A percentile compares a stretch with the other conserved stretches of the same genome.
These are phyloP conservation scores for Echinometra lucunter DNA, from an alignment of 53 echinoderm and acorn worm species.

Conservation along the genomic window DNA sequence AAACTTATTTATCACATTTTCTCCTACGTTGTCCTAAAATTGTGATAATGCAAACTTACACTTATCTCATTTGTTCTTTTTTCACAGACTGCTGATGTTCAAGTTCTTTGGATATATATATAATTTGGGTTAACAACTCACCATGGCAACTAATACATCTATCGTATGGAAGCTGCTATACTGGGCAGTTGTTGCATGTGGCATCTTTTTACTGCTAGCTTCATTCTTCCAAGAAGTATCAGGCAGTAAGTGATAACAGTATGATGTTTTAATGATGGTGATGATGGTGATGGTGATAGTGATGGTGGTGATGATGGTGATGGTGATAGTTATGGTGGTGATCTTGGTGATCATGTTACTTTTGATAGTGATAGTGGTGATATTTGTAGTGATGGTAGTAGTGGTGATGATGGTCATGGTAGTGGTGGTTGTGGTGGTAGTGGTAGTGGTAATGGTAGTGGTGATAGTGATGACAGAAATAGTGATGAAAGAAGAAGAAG, in stretches of 20 bases:
- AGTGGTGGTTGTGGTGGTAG: not conserved
- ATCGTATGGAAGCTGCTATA: constrained; percentile 1
- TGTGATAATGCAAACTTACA: too few species aligned
- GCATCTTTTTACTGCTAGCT: constrained; percentile 12
- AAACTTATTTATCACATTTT: too few species aligned
- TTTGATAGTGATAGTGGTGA: too few species aligned
- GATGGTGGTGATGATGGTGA: not conserved
- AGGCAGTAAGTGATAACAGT: not conserved
- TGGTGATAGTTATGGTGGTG: too few species aligned
- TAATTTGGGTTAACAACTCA: not conserved
- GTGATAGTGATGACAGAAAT: too few species aligned
- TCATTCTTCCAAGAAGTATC: constrained; percentile 36
- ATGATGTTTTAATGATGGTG: not conserved
- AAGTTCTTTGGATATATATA: not conserved
- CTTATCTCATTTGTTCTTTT: not conserved
- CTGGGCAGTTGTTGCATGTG: not conserved
- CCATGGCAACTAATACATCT: not conserved
- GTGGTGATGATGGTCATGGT: too few species aligned
- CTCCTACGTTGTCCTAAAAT: too few species aligned
- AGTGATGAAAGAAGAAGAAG: too few species aligned
- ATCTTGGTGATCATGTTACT: too few species aligned
- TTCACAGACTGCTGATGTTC: not conserved
- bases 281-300: not conserved
- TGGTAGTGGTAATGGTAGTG: not conserved
- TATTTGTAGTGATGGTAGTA: too few species aligned